These are phyloP conservation scores for Etheostoma perlongum DNA, from an alignment of 2,797 vertebrate species.

Conservation along the genomic window DNA sequence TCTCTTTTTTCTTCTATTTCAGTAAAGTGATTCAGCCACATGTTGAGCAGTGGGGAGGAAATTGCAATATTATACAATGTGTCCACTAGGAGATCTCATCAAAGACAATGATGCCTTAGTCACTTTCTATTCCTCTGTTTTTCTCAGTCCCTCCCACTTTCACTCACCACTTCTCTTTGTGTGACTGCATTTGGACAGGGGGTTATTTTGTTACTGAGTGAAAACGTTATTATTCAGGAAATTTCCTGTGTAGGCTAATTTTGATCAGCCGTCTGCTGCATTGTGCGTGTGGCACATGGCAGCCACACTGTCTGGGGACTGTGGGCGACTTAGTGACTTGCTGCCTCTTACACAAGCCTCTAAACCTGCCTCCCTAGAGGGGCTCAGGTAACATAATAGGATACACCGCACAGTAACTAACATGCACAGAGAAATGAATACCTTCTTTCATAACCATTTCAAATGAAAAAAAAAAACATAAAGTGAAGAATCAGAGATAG, in stretches of 20 bases:
- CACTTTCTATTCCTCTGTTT: slow-evolving; percentile 74
- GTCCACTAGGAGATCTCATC: slow-evolving; percentile 36
- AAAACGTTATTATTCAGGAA: slow-evolving; percentile 22
- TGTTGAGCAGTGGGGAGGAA: slow-evolving; percentile 47
- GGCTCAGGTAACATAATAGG: slow-evolving; percentile 71
- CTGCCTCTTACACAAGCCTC: slow-evolving; percentile 63
- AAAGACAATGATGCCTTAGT: slow-evolving; percentile 38
- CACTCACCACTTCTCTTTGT: slow-evolving; percentile 59
- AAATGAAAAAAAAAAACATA: slow-evolving; percentile 11
- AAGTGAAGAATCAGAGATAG: background rate
- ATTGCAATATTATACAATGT: slow-evolving; percentile 69
- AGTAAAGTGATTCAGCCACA: slow-evolving; percentile 49
- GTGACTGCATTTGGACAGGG: slow-evolving; percentile 30
- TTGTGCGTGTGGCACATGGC: slow-evolving; percentile 54
- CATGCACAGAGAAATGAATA: slow-evolving; percentile 12
- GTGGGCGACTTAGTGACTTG: slow-evolving; percentile 46
- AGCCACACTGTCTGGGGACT: slow-evolving; percentile 72
- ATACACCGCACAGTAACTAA: slow-evolving; percentile 29
- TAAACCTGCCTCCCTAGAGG: slow-evolving; percentile 71
- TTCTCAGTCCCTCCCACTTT: slow-evolving; percentile 44
- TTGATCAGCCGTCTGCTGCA: slow-evolving; percentile 21
- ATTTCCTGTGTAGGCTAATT: slow-evolving; percentile 33
- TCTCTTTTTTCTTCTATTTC: slow-evolving; percentile 16
- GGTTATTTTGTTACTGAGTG: slow-evolving; percentile 21
- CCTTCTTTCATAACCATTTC: slow-evolving; percentile 10